Percentiles rank a stretch among this genome's conserved stretches.
Evolutionary conservation across 2,113 vertebrate species (phyloP).

Genomic region (Pimephales promelas): DNA sequence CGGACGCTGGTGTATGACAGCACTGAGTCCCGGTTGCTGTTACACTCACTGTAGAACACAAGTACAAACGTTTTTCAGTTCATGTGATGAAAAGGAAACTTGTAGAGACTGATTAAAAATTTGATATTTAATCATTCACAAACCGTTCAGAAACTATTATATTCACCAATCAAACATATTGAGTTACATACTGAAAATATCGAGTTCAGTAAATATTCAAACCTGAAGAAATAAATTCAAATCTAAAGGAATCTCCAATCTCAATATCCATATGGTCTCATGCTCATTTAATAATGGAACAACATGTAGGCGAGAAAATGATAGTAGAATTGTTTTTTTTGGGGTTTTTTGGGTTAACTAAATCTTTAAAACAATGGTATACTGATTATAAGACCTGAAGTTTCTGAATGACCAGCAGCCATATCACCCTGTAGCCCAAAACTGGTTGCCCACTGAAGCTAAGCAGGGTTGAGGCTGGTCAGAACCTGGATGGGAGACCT

Average conservation of each 20-base stretch:
- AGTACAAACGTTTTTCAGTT: not conserved
- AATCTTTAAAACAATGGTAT: not conserved
- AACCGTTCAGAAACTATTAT: not conserved
- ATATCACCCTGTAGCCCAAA: too few species aligned
- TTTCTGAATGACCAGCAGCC: too few species aligned
- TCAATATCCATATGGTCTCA: too few species aligned
- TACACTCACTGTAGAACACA: constrained; percentile 85
- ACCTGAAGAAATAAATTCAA: not conserved
- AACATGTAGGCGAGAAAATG: not conserved
- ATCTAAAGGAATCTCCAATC: not conserved
- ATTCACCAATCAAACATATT: not conserved
- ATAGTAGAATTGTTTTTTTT: not conserved
- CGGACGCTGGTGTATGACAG: constrained; percentile 95
- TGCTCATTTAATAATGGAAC: not conserved
- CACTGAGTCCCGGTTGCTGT: constrained; percentile 97
- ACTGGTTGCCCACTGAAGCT: too few species aligned
- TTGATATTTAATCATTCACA: not conserved
- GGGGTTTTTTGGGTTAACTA: not conserved
- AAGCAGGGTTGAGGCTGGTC: too few species aligned
- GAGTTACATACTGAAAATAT: too few species aligned
- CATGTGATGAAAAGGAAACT: not conserved
- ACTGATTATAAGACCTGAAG: not conserved
- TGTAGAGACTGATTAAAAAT: not conserved
- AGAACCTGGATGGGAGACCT: too few species aligned
- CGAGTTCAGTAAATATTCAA: not conserved